Base-by-base conservation (phyloP, 1,140 invertebrate species). In the Halictus rubicundus region DNA sequence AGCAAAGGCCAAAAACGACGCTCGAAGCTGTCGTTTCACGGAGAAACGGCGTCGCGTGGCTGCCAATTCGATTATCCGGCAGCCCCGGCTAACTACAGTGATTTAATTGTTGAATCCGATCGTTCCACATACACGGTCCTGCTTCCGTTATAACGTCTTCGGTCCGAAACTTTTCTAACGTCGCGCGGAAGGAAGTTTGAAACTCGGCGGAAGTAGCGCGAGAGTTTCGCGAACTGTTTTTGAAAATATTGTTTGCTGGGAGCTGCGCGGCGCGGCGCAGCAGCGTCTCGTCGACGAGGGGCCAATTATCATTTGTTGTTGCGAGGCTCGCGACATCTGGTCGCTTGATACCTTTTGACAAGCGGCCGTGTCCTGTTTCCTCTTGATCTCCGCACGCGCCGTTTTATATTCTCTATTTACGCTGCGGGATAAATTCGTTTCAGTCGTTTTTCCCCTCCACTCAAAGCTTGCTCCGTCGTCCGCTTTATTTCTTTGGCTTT, bases 391-490 rank as follows among this genome's bases (percentile, higher is more conserved):
- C 16, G 12, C 21, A 32, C 32, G 8, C 32, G 21, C 1, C 10
- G 54, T 54, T 54, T 69, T 46, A 69, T 57, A 69, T 69, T 57
- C 37, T 37, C 46, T 69, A 32, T 69, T 69, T 54, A 69, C 27
- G 68, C 52, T 32, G 27, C 68, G 21, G 52, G 80, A 83, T 86
- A 83, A 86, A 81, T 73, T 72, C 78, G 80, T 86, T 86, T 77
- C 79, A 73, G 54, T 83, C 78, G 81, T 81, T 83, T 66, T 66
- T 60, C 76, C 32, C 76, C 78, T 39, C 27, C 39, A 72, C 68
- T 81, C 80, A 81, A 81, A 81, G 80, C 75, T 23, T 32, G 25
- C 69, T 68, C 63, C 61, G 46, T 46, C 70, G 72, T 66, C 64
- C 64, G n/a, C 80, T 77, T 78, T 71, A 66, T 61, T 65, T 78